Base-by-base conservation (phyloP, 2,888 invertebrate species). In the Archips crataeganus region DNA sequence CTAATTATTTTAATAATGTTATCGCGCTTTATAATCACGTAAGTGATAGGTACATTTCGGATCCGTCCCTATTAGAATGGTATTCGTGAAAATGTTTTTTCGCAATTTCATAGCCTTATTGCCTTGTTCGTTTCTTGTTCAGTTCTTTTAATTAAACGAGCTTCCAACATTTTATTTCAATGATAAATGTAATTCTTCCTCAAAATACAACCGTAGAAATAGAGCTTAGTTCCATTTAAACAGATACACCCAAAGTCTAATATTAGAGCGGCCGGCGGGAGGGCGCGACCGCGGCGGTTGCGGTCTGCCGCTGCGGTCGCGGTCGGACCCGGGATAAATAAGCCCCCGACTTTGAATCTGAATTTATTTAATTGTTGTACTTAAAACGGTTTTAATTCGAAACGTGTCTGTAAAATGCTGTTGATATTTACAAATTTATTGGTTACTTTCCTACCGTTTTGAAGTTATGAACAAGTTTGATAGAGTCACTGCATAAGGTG, bases 241-340 rank as follows among this genome's bases (percentile, higher is more conserved):
- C 81, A 85, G 82, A 86, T 86, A 82, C 84, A 84, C 84, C 83
- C 62, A 72, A 65, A 69, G 73, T 73, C 39, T 69, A 81, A 81
- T 84, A 81, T 82, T 81, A 80, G 79, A 76, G 79, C 79, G 79
- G 81, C 64, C 76, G 71, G 71, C 61, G 62, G 66, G 57, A 36
- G 70, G 54, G 51, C 65, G 68, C 73, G 47, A 64, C 59, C 65
- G 68, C 75, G 39, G 67, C 63, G 42, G 62, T 32, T 9, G 68
- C 62, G 63, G 71, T 49, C 3, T 36, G 57, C 71, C 61, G 60
- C 66, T 32, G 75, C 64, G 15, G 54, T 61, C 57, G 76, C 78
- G 79, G 76, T 77, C 77, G 76, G 32, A 51, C 68, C 75, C 76
- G 77, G 82, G 51, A 65, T 74, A 74, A 74, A 74, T 74, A 74